These are phyloP conservation scores for Liasis olivaceus DNA, from an alignment of 2,797 vertebrate genomes.

Conservation along the genomic window DNA sequence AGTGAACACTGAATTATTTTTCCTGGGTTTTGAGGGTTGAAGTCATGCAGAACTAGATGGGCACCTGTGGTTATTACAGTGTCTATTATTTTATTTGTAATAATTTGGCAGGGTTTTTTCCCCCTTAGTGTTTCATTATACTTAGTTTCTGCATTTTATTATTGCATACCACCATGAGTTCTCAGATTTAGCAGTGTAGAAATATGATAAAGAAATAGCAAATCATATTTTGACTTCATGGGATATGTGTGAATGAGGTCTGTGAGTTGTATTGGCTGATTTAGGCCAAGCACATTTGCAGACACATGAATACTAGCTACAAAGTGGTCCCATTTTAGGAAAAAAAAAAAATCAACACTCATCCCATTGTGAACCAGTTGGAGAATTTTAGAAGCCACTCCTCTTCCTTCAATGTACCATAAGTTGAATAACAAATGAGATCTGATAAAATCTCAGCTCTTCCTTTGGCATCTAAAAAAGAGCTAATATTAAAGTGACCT, in stretches of 20 bases:
- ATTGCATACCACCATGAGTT: neutral
- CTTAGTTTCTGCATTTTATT: neutral
- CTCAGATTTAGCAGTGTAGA: neutral
- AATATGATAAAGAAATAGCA: neutral
- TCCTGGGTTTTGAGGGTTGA: neutral
- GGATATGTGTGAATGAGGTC: neutral
- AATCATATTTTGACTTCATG: neutral
- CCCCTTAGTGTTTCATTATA: neutral
- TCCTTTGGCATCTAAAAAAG: neutral
- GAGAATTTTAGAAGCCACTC: neutral
- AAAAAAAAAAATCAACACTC: neutral
- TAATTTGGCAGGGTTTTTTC: neutral
- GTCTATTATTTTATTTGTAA: neutral
- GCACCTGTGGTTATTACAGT: neutral
- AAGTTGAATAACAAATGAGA: neutral
- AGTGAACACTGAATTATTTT: neutral
- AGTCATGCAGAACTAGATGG: neutral
- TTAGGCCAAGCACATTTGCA: neutral
- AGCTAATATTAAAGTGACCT: neutral
- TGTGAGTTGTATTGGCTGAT: neutral
- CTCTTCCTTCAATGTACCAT: neutral
- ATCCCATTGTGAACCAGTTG: neutral
- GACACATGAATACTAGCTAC: neutral
- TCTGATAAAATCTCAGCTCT: neutral
- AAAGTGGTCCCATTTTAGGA: neutral